Evolutionary conservation across 2,113 vertebrate species (phyloP), one percentile per base, ranked within the genome.

Genomic region (Acrocephalus arundinaceus): DNA sequence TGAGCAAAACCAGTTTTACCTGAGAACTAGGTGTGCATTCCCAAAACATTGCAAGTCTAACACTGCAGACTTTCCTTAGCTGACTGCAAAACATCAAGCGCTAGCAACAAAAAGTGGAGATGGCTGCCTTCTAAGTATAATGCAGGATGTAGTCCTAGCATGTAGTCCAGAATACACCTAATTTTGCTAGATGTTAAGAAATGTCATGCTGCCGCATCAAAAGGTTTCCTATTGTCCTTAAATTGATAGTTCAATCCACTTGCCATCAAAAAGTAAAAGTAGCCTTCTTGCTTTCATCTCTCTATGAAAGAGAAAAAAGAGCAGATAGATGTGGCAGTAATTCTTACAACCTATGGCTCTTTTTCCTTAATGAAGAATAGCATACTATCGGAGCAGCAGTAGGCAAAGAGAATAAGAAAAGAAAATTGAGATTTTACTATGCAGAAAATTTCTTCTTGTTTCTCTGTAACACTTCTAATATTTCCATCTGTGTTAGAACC

Each of bases 81-180:
- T 62, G 71, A 61, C 11, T 35, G 19, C 31, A 87, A 82, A 67
- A 52, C 37, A 70, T 11, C 7, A 6, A 85, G 43, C 0, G 0
- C n/a, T 28, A 49, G 17, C 25, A 66, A n/a, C 0, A 0, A 51
- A 48, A 82, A 79, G 25, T 11, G 13, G 19, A 91, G 31, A 30
- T n/a, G 37, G 45, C 41, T 90, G 13, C 25, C 8, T 75, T 68
- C 12, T 31, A 72, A 72, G 54, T 8, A 3, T 24, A 73, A 61
- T 2, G 58, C 2, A 65, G 65, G 24, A 67, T 14, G 33, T 25
- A 51, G 22, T 21, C 22, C 35, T 58, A 62, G 16, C 22, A 35
- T 35, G 35, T 68, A 70, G 83, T 39, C 4, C 39, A 35, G 18
- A 67, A 66, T 39, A 55, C 12, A 67, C 11, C 12, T 48, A 5